Conservation (phyloP, 2,888 invertebrate genomes). For the Euzetes globulus region DNA sequence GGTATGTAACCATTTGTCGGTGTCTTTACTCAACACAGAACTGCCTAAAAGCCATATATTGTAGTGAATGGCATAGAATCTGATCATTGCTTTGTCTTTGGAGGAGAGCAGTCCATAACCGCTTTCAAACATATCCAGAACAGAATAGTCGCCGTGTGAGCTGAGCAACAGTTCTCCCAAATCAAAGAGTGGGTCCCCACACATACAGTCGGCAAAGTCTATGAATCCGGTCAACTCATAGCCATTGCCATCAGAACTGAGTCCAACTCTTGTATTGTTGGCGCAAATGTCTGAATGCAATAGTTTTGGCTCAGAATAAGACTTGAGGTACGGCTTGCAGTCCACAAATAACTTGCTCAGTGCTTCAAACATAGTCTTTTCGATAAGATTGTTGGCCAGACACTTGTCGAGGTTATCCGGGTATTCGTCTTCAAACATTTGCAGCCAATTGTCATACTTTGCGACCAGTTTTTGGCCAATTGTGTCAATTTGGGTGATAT, state of each 20-base stretch:
- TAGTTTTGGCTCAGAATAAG: constrained; percentile 4
- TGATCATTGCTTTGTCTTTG: neutral
- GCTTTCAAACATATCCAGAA: neutral
- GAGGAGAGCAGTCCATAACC: neutral
- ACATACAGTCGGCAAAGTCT: constrained; percentile 13
- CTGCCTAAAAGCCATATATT: neutral
- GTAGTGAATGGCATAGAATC: constrained; percentile 6
- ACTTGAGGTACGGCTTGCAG: neutral
- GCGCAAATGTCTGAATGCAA: constrained; percentile 8
- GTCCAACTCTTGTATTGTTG: neutral
- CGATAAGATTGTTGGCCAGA: neutral
- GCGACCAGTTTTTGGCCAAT: neutral
- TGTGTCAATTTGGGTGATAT: neutral
- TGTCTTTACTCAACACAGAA: neutral
- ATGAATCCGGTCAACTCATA: neutral
- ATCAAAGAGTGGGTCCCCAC: neutral
- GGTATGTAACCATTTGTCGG: neutral
- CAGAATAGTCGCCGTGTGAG: neutral
- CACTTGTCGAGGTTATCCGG: neutral
- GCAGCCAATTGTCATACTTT: neutral
- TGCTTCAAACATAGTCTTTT: neutral
- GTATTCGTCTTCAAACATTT: neutral
- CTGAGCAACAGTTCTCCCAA: neutral
- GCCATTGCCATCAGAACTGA: neutral
- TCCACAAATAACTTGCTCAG: neutral